Conservation (phyloP, 2,113 vertebrate genomes). For the Ceyx margarethae region DNA sequence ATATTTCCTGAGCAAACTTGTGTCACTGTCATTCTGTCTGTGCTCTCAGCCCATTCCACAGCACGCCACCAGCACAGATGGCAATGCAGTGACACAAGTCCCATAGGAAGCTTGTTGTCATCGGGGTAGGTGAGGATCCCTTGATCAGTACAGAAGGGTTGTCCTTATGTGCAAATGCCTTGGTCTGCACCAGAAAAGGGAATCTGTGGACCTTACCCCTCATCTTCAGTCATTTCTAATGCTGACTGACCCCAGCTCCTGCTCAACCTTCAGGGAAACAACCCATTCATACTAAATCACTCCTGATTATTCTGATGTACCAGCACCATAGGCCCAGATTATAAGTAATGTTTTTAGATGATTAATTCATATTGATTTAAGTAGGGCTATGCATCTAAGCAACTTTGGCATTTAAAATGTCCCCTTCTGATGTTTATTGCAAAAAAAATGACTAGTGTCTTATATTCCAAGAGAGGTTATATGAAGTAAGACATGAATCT, state of each 20-base stretch:
- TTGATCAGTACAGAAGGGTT: no score
- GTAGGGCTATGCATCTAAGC: slow-evolving; percentile 35
- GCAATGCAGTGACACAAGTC: no score
- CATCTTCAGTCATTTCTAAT: neutral
- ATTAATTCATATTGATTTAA: slow-evolving; percentile 60
- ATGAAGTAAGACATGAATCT: neutral
- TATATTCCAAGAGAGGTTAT: neutral
- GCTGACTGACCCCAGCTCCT: slow-evolving; percentile 6
- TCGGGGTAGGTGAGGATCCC: no score
- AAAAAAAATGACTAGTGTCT: neutral
- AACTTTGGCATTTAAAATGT: neutral
- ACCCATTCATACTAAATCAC: neutral
- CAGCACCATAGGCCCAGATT: slow-evolving; percentile 3
- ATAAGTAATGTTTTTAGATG: neutral
- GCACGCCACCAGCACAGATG: no score
- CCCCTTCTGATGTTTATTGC: neutral
- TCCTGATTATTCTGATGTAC: slow-evolving; percentile 36
- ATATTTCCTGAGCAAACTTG: no score
- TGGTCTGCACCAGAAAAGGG: neutral
- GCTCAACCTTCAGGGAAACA: slow-evolving; percentile 33
- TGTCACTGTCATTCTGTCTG: no score
- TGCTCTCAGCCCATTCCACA: no score
- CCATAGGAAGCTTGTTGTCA: no score
- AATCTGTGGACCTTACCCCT: slow-evolving; percentile 9
- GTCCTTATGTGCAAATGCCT: no score